Evolutionary conservation across 2,888 invertebrate species (phyloP).

Genomic region (Agonum fuliginosum): DNA sequence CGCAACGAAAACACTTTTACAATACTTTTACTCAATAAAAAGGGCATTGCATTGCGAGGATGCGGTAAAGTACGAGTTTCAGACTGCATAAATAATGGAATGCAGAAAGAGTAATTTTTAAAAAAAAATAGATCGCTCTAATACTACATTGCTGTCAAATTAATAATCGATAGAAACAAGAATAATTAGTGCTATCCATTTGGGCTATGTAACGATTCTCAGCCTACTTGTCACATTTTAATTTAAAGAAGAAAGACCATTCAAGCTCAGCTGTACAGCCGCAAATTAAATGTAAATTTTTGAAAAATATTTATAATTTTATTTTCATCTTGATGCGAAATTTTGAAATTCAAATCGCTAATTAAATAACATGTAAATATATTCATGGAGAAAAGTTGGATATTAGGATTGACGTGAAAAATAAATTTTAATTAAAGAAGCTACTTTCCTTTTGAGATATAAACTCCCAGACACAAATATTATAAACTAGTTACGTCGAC

Average conservation of each 20-base stretch:
- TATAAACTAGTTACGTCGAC: background rate
- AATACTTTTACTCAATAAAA: no score
- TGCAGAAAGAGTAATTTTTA: no score
- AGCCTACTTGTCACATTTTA: background rate
- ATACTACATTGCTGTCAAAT: no score
- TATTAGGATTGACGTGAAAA: constrained; percentile 26
- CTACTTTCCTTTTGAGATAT: background rate
- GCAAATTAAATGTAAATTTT: constrained; percentile 21
- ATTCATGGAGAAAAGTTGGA: constrained; percentile 38
- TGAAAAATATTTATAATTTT: constrained; percentile 21
- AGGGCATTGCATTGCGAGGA: no score
- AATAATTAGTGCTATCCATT: no score
- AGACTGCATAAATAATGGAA: no score
- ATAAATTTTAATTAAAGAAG: constrained; percentile 36
- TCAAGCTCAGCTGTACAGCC: background rate
- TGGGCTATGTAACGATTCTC: constrained; percentile 1
- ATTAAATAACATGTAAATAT: constrained; percentile 45
- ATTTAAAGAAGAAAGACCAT: background rate
- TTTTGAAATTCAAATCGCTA: constrained; percentile 42
- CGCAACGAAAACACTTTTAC: no score
- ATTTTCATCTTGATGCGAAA: constrained; percentile 20
- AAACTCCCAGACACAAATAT: no score
- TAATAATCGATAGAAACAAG: no score
- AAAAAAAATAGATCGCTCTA: no score
- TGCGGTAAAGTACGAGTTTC: no score